Conservation (phyloP, 1,140 invertebrate genomes). For the Micrasema longulum region DNA sequence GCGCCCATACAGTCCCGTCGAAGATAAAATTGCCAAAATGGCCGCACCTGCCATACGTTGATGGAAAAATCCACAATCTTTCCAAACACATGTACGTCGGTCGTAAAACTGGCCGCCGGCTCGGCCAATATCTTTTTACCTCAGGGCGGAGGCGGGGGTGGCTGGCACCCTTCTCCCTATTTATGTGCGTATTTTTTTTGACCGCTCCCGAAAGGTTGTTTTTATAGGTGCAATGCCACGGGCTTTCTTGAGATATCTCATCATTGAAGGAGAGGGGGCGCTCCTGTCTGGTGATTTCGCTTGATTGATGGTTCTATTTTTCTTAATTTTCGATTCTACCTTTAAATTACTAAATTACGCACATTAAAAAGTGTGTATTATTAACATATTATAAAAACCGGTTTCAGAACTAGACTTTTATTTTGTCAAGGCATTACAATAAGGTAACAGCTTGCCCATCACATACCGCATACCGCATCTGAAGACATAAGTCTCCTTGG, state of each 20-base stretch:
- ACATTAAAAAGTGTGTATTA: too few relatives aligned
- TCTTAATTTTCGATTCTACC: too few relatives aligned
- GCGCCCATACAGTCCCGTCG: conserved; percentile 1
- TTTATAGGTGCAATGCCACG: conserved; percentile 54
- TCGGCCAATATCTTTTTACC: conserved; percentile 54
- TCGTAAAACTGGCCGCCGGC: conserved; percentile 50
- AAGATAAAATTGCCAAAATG: conserved; percentile 38
- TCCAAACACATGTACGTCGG: conserved; percentile 46
- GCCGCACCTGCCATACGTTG: conserved; percentile 42
- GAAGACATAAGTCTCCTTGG: too few relatives aligned
- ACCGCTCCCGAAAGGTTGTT: conserved; percentile 48
- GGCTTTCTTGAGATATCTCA: conserved; percentile 38
- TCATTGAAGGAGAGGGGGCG: conserved; percentile 45
- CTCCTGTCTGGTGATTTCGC: not conserved
- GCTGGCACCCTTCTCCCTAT: conserved; percentile 13
- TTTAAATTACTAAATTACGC: too few relatives aligned
- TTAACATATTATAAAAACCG: too few relatives aligned
- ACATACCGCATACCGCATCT: too few relatives aligned
- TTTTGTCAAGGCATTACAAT: too few relatives aligned
- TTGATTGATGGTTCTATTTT: conserved; percentile 47
- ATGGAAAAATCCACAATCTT: conserved; percentile 32
- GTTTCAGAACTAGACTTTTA: too few relatives aligned
- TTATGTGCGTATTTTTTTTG: conserved; percentile 46
- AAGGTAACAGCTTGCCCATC: too few relatives aligned
- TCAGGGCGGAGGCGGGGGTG: conserved; percentile 42